Base-by-base conservation (phyloP, 2,888 invertebrate genomes). In the Nemoura dubitans region DNA sequence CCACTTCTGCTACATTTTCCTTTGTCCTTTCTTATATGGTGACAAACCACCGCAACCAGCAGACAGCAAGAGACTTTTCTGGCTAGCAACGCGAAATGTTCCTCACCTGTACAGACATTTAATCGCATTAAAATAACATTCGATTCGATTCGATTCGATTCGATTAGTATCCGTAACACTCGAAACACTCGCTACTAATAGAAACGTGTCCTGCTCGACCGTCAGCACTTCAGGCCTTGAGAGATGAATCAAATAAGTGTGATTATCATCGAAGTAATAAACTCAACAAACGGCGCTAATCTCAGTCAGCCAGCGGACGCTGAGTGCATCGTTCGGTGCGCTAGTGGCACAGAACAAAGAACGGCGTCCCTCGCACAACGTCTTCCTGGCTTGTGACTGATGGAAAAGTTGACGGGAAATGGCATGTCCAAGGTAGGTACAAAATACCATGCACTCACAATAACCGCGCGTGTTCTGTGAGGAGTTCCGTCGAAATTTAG, bases 191-290 rank as follows among this genome's bases (percentile, higher is more conserved):
- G 59, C 10, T 10, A 59, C 59, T 26, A 21, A 26, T 27, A 78
- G 3, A 14, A 26, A 26, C 28, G 26, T 6, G 26, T 6, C 28
- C 78, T 25, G 78, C 26, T 28, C 78, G 28, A 14, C 26, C 16
- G 27, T 10, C 78, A 28, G 59, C 59, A 59, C 26, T 10, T 14
- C 28, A 78, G 78, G 26, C 78, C 78, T 78, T 78, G 78, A 78
- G 78, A 78, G 78, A 27, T 28, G 78, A 28, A 78, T 78, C 26
- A 28, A 78, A 78, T 78, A 78, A 78, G 78, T 78, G 28, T 78
- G 78, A 78, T 78, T 78, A 28, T 28, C 28, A 78, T 78, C 28
- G 25, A 78, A 26, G 78, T 27, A 78, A 7, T 59, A 59, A 21
- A 59, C 59, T 7, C 21, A 7, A 59, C 59, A 59, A 59, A 21